These are phyloP conservation scores for Microctenopoma lineatum DNA, from an alignment of 2,797 vertebrate species.

Conservation along the genomic window DNA sequence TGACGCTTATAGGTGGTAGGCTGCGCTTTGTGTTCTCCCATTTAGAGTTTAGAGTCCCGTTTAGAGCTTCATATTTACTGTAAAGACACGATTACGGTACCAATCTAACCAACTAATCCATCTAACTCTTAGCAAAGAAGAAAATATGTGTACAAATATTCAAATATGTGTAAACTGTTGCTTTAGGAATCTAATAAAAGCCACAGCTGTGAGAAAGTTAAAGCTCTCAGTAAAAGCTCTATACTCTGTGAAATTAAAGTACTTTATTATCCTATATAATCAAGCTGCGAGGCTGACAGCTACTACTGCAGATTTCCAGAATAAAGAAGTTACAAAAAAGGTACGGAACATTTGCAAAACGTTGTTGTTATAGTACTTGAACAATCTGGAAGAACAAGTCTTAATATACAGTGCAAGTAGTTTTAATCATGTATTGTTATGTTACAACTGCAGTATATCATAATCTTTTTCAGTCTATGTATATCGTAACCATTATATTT, in stretches of 20 bases:
- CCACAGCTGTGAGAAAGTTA: neutral
- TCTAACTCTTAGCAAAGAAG: neutral
- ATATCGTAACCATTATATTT: constrained; percentile 77
- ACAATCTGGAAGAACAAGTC: constrained; percentile 65
- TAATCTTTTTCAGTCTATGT: constrained; percentile 67
- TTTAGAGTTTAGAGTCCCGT: too few species aligned
- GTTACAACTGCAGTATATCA: constrained; percentile 68
- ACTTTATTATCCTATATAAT: constrained; percentile 11
- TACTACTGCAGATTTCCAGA: constrained; percentile 38
- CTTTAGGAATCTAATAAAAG: neutral
- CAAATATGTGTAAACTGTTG: neutral
- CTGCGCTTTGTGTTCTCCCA: too few species aligned
- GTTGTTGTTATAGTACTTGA: constrained; percentile 61
- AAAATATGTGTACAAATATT: too few species aligned
- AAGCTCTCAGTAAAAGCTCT: constrained; percentile 5
- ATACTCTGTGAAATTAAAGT: constrained; percentile 20
- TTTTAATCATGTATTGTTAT: constrained; percentile 68
- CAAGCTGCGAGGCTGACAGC: constrained; percentile 24
- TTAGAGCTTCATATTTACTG: neutral
- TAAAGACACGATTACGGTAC: neutral
- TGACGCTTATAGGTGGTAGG: neutral
- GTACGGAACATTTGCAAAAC: constrained; percentile 29
- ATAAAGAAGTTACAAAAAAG: constrained; percentile 16
- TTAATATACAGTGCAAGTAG: constrained; percentile 57
- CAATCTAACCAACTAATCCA: neutral